Base-by-base conservation (phyloP, 92 coral and sea anemone genomes). In the Epizoanthus rinbou region DNA sequence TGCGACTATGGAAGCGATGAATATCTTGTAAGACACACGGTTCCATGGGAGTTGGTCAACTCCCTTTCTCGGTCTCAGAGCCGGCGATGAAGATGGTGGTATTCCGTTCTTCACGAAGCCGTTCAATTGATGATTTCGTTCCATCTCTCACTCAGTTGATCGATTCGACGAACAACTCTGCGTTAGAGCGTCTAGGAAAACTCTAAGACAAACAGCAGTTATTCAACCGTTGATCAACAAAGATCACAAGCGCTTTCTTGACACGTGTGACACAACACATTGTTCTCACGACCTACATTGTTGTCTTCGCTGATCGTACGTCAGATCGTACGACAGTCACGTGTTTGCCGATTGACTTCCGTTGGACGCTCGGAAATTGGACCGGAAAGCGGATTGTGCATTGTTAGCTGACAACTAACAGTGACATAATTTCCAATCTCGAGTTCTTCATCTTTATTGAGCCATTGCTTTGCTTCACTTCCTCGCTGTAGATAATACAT, bases 41-140 rank as follows among this genome's bases (percentile, higher is more conserved):
- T 94, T 86, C 99, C 99, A 97, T 17, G 99, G 97, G 68, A 94
- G 87, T 80, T 86, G 92, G 83, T 91, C 94, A 45, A 88, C 86
- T 73, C 93, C 96, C 75, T 89, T 89, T 57, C 72, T 62, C 21
- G 76, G 18, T 10, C 59, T 52, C 85, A 62, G 39, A 18, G 63
- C 45, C 56, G 65, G 68, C 10, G 76, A 41, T 23, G 85, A 79
- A 43, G 81, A 65, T 73, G 84, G 66, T 11, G 74, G 39, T 15
- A 64, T 71, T 69, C 87, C 87, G 69, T 91, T 88, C 37, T 83
- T 83, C 33, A 87, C 90, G 79, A 90, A 87, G 58, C 98, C 98
- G 86, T 93, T 95, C 17, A 25, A 68, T 47, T 64, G 81, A 47
- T 53, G 79, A 53, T 75, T 67, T 7, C 7, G 60, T 23, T 78